phyloP scores from a whole-genome alignment of 1,140 invertebrate genomes.

The Calosoma granatense region DNA sequence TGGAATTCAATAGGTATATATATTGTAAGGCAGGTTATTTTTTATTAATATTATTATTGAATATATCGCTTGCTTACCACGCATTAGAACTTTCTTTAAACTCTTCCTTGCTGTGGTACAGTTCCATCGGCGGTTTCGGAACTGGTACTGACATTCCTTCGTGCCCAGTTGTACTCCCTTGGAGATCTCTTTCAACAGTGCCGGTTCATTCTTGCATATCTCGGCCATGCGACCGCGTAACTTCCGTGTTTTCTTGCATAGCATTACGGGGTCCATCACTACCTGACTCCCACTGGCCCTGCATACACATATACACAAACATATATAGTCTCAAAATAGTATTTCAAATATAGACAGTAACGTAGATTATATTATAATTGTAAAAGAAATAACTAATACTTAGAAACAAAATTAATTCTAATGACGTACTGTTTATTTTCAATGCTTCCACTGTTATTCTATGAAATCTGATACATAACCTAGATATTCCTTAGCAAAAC shows the following conservation, averaged over 20 bases:
- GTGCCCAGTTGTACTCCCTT: conserved; percentile 67
- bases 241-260: conserved; percentile 70
- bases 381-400: not conserved
- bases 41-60: no score
- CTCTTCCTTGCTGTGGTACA: conserved; percentile 67
- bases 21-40: no score
- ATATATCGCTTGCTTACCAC: no score
- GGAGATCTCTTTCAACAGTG: conserved; percentile 64
- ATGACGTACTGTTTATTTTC: no score
- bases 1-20: no score
- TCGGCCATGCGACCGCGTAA: conserved; percentile 60
- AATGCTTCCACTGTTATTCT: no score
- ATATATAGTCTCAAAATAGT: not conserved
- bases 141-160: conserved; percentile 76
- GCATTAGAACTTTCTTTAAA: conserved; percentile 68
- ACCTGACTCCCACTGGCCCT: conserved; percentile 73
- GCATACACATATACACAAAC: no score
- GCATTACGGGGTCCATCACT: conserved; percentile 75
- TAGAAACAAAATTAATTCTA: no score
- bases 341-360: not conserved
- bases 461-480: no score
- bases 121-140: conserved; percentile 74
- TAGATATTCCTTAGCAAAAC: no score
- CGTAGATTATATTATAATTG: not conserved
- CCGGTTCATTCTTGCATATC: conserved; percentile 66